Percentiles rank a stretch among this genome's conserved stretches.
Evolutionary conservation across 2,888 invertebrate genomes (phyloP).

Genomic region (Melanostoma scalare): DNA sequence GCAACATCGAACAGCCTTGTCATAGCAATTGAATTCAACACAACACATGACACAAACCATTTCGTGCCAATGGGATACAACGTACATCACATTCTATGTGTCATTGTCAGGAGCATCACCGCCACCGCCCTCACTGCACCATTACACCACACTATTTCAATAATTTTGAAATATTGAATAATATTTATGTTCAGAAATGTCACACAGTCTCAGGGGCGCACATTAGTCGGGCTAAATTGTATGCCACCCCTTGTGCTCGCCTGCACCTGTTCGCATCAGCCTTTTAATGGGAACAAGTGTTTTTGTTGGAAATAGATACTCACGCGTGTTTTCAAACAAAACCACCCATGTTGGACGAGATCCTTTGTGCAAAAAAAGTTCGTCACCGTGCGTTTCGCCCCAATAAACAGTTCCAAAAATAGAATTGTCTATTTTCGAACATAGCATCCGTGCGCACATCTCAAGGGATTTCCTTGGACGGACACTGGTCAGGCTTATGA

Average conservation of each 20-base stretch:
- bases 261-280: slow-evolving; percentile 19
- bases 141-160: slow-evolving; percentile 14
- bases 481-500: slow-evolving; percentile 35
- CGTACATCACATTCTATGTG: slow-evolving; percentile 13
- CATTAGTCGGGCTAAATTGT: slow-evolving; percentile 17
- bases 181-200: slow-evolving; percentile 21
- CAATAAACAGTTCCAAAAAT: slow-evolving; percentile 55
- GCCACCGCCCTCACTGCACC: neutral
- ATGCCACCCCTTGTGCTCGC: neutral
- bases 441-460: slow-evolving; percentile 53
- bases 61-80: neutral
- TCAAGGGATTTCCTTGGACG: slow-evolving; percentile 29
- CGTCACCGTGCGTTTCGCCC: slow-evolving; percentile 57
- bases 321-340: neutral
- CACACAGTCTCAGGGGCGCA: slow-evolving; percentile 30
- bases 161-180: slow-evolving; percentile 31
- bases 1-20: neutral
- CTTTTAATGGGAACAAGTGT: slow-evolving; percentile 30
- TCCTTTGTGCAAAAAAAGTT: slow-evolving; percentile 44
- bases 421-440: slow-evolving; percentile 57
- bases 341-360: slow-evolving; percentile 25
- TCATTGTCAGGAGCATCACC: slow-evolving; percentile 33
- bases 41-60: neutral
- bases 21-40: neutral
- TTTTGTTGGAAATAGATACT: slow-evolving; percentile 51